Evolutionary conservation across 2,113 vertebrate genomes (phyloP).

Genomic region (Macrotus californicus): DNA sequence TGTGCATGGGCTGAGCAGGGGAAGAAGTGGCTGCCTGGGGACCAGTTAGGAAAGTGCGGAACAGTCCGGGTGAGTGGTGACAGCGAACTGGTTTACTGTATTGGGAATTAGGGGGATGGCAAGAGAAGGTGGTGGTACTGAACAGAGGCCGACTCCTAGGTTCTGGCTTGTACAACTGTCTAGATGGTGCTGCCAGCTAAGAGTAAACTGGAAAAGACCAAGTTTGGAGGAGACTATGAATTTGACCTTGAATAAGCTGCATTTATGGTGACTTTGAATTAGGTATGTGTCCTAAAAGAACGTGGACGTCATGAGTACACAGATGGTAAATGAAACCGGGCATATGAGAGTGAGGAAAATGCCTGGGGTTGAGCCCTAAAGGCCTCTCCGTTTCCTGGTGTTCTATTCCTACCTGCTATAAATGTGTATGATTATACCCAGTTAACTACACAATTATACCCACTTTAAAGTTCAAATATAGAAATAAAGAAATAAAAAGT

Average conservation of each 20-base stretch:
- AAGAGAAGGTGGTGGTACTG: background rate
- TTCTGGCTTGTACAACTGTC: background rate
- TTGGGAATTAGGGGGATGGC: background rate
- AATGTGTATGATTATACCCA: background rate
- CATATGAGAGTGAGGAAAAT: background rate
- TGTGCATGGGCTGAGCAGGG: background rate
- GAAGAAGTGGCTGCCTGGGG: background rate
- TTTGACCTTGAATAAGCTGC: background rate
- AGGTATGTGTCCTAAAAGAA: background rate
- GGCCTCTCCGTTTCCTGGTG: background rate
- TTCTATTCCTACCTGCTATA: background rate
- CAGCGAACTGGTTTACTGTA: background rate
- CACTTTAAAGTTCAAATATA: background rate
- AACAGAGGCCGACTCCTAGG: background rate
- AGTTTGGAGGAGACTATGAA: background rate
- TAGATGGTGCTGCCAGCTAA: background rate
- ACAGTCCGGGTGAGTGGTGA: background rate
- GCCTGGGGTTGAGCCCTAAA: background rate
- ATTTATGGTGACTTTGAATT: background rate
- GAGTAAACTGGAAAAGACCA: background rate
- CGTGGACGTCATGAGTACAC: background rate
- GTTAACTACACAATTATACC: background rate
- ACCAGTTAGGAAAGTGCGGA: background rate
- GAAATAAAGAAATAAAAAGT: slow-evolving; percentile 9
- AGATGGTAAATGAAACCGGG: background rate